Percentiles rank a stretch among this genome's conserved stretches.
Evolutionary conservation across 2,797 vertebrate species (phyloP).

Genomic region (Protonibea diacanthus): DNA sequence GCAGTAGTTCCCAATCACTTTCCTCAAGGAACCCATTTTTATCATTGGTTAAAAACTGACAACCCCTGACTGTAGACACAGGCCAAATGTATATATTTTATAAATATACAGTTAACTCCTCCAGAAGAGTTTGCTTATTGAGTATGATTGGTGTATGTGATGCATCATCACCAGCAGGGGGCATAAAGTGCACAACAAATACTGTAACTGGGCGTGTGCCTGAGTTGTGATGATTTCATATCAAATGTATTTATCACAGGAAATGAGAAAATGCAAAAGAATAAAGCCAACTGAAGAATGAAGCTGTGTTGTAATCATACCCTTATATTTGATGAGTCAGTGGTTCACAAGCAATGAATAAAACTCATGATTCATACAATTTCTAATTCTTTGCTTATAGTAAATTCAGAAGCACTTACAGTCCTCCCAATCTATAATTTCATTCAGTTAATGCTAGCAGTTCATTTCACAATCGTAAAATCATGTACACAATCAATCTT

Average conservation of each 20-base stretch:
- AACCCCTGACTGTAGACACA: no score
- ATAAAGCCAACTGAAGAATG: conserved; percentile 49
- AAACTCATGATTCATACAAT: conserved; percentile 69
- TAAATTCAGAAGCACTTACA: conserved; percentile 54
- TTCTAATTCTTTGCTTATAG: conserved; percentile 52
- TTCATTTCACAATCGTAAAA: conserved; percentile 52
- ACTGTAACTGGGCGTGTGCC: conserved; percentile 27
- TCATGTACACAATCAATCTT: conserved; percentile 26
- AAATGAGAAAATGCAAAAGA: conserved; percentile 47
- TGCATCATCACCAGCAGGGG: conserved; percentile 58
- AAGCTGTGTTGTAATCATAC: conserved; percentile 57
- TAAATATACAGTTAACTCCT: no score
- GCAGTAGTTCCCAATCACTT: no score
- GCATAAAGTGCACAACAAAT: conserved; percentile 39
- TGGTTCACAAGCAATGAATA: conserved; percentile 77
- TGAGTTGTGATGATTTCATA: conserved; percentile 36
- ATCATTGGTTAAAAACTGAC: no score
- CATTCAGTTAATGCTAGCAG: conserved; percentile 56
- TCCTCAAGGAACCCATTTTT: no score
- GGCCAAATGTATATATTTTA: no score
- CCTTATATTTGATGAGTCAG: conserved; percentile 79
- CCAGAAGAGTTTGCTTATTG: no score
- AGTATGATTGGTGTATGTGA: not conserved
- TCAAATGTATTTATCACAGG: conserved; percentile 15
- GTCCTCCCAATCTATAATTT: conserved; percentile 60